Evolutionary conservation across 2,888 invertebrate genomes (phyloP), one percentile per base, ranked within the genome.

Genomic region (Pandemis cinnamomeana): DNA sequence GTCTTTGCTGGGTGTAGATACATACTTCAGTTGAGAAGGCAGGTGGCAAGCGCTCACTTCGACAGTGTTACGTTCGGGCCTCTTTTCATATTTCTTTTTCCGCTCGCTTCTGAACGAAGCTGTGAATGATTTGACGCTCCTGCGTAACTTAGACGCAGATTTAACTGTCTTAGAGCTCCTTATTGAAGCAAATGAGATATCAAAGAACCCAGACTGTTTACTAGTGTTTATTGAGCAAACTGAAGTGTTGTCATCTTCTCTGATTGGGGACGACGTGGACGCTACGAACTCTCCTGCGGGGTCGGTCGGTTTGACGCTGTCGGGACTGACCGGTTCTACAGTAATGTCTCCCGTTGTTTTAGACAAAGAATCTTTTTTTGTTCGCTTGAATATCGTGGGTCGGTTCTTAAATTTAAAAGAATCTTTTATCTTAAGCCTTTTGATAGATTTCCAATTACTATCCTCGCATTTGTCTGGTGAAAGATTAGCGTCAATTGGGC

Each of bases 121-220:
- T n/a, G 94, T 94, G 78, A 94, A 92, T 1, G 94, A 94, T 81
- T 94, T 94, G 8, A 94, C 93, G 79, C 94, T 94, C 67, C 94
- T 86, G 53, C 94, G 86, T 66, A 94, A 79, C 80, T 93, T 94
- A 7, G 94, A 94, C 0, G 94, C 93, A 0, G 94, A 94, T 80
- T 94, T 94, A 0, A 87, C 90, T 0, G 94, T 93, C 86, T 93
- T 93, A 1, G 93, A 90, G 76, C 91, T 89, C 67, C 90, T 84
- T 76, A 91, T 87, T 1, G 92, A 94, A 3, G 93, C 92, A 77
- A 94, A 92, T 5, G 94, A 94, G 72, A 92, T 93, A 78, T 94
- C 94, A 75, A 94, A 94, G 77, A 94, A 92, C 27, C 94, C 94
- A 0, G 94, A 94, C 75, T 92, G 93, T 79, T 94, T 94, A 77